Conservation (phyloP, 2,888 invertebrate species). For the Coelopa pilipes region DNA sequence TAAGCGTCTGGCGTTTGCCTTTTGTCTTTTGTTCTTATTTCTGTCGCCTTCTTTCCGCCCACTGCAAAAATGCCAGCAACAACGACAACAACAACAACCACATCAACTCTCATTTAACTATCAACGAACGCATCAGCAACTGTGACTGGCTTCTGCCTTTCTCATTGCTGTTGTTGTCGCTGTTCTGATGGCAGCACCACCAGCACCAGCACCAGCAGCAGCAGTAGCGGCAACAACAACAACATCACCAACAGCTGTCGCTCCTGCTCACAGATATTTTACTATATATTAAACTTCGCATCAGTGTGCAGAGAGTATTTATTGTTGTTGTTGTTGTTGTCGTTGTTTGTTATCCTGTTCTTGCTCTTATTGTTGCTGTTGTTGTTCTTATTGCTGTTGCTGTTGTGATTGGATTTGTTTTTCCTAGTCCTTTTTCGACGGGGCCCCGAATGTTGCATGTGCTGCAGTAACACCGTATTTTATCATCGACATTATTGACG, state of each 20-base stretch:
- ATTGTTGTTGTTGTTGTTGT: slow-evolving; percentile 14
- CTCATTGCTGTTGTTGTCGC: slow-evolving; percentile 23
- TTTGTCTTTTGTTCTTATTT: not conserved
- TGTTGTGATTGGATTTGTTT: not conserved
- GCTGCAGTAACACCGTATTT: slow-evolving; percentile 34
- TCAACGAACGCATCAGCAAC: slow-evolving; percentile 38
- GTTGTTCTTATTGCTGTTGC: slow-evolving; percentile 11
- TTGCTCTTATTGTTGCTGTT: slow-evolving; percentile 4
- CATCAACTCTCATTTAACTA: slow-evolving; percentile 35
- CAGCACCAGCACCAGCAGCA: slow-evolving; percentile 17
- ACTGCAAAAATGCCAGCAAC: slow-evolving; percentile 10
- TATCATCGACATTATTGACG: slow-evolving; percentile 37
- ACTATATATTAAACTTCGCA: slow-evolving; percentile 33
- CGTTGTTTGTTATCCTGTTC: no score
- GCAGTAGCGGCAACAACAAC: slow-evolving; percentile 4
- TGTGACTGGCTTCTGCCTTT: slow-evolving; percentile 26
- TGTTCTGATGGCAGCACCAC: slow-evolving; percentile 4
- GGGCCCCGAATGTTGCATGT: slow-evolving; percentile 19
- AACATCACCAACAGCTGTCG: slow-evolving; percentile 14
- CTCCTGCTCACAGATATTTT: slow-evolving; percentile 11
- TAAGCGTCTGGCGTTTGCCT: not conserved
- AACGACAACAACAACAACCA: slow-evolving; percentile 6
- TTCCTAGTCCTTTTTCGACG: slow-evolving; percentile 23
- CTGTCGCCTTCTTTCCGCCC: not conserved
- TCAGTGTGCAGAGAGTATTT: no score